These are phyloP conservation scores for Tricholaema leucomelas DNA, from an alignment of 2,113 vertebrate species.

Conservation along the genomic window DNA sequence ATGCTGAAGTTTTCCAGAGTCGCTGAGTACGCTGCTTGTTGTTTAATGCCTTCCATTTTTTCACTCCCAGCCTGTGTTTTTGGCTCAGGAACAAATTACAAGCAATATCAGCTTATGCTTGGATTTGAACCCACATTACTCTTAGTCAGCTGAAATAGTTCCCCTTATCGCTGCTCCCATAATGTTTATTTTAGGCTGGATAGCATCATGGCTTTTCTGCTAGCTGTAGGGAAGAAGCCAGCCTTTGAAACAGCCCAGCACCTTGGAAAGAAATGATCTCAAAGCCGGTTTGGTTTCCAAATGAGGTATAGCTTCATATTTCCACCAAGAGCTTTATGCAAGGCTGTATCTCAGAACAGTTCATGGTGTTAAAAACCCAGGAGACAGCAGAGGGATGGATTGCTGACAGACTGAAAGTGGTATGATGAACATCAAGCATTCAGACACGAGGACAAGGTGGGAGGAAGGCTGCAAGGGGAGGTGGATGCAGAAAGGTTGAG, in stretches of 20 bases:
- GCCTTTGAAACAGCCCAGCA: conserved; percentile 18
- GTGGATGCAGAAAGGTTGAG: conserved; percentile 21
- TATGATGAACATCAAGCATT: conserved; percentile 33
- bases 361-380: background rate
- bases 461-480: conserved; percentile 27
- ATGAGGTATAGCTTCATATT: conserved; percentile 22
- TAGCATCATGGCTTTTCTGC: conserved; percentile 43
- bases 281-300: background rate
- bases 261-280: conserved; percentile 19
- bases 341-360: background rate
- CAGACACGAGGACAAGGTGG: background rate
- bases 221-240: background rate
- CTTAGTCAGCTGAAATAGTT: conserved; percentile 66
- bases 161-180: conserved; percentile 54
- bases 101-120: conserved; percentile 58
- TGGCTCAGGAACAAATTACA: conserved; percentile 56
- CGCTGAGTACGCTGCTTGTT: conserved; percentile 14
- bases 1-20: conserved; percentile 54
- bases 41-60: conserved; percentile 57
- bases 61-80: conserved; percentile 38
- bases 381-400: conserved; percentile 56
- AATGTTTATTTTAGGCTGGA: conserved; percentile 56
- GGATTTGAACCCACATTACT: conserved; percentile 61
- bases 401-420: conserved; percentile 55
- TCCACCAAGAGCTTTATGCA: background rate